Base-by-base conservation (phyloP, 2,888 invertebrate genomes). In the Oscheius sp. region DNA sequence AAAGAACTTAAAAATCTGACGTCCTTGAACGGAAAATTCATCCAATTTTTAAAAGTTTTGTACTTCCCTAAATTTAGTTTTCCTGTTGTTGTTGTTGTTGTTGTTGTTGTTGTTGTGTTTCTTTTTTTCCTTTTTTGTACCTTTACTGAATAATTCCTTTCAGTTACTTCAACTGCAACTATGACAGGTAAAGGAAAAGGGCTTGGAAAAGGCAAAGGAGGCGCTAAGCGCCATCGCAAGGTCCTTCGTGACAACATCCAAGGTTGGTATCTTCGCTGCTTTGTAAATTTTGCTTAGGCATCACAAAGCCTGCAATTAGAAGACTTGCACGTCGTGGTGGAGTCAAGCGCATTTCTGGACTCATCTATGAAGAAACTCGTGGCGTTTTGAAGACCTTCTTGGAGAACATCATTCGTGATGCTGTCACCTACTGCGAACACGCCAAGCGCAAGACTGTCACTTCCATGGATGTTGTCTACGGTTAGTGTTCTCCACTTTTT, bases 381-480 rank as follows among this genome's bases (percentile, higher is more conserved):
- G 93, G 93, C 70, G 93, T 41, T 12, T 20, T 41, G n/a, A 41
- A 93, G 80, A 93, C 93, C 0, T 86, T 94, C 83, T 84, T 83
- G 67, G 83, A 84, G 41, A 41, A 41, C 20, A 20, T 41, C 80
- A 84, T 84, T 77, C 81, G 41, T 41, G 41, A 83, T 68, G 81
- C 84, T 56, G 75, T 78, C 63, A 76, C 84, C 56, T 78, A 83
- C 64, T 82, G 84, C 74, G 82, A 84, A 80, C 83, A 84, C 78
- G 79, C 78, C 80, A 80, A 73, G 56, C 70, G 74, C 50, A 72
- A 77, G 67, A 73, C 74, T 0, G 93, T 93, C 49, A 93, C 92
- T 0, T 92, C 92, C 17, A 93, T 93, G 93, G 93, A 93, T 80
- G 92, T 93, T 12, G 92, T 93, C 54, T 93, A 93, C 70, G 83